Evolutionary conservation across 2,888 invertebrate genomes (phyloP), one percentile per base, ranked within the genome.

Genomic region (Rotaria socialis): DNA sequence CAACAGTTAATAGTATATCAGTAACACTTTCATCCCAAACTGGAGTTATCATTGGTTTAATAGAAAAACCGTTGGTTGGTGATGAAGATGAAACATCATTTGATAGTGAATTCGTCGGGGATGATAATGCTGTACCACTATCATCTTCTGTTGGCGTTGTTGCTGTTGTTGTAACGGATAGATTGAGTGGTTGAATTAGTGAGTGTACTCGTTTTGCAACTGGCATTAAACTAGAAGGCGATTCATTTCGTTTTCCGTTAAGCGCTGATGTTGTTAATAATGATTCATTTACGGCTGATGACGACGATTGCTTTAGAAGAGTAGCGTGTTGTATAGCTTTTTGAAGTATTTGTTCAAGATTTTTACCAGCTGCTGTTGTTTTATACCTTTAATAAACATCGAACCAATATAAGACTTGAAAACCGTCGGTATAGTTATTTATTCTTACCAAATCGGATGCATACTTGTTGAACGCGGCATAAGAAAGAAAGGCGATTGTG

Each of bases 11-110:
- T n/a, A 80, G 47, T 43, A 80, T 80, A 22, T 47, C 43, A 4
- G 80, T 80, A 14, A 80, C 47, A 80, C 80, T 80, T n/a, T 80
- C 80, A 80, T 80, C 47, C 80, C 80, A 80, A 47, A 80, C 19
- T 7, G 67, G 35, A 27, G 4, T 67, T 19, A 11, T 41, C 7
- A 35, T 6, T 67, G 14, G 10, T 74, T 41, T 22, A 41, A n/a
- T 80, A 8, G 2, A 10, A 47, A 3, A 5, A n/a, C 47, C n/a
- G n/a, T 22, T n/a, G 4, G 14, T 35, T 35, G 67, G 16, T 67
- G 67, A 67, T 67, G 67, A 67, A 41, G 47, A 47, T 47, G 8
- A 24, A 11, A 47, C 6, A 47, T 47, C 80, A 43, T 47, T 24
- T n/a, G 80, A 43, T 24, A 43, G 47, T 47, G 43, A 47, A n/a